phyloP scores from a whole-genome alignment of 1,140 invertebrate genomes.

The Ctenoplectra terminalis region DNA sequence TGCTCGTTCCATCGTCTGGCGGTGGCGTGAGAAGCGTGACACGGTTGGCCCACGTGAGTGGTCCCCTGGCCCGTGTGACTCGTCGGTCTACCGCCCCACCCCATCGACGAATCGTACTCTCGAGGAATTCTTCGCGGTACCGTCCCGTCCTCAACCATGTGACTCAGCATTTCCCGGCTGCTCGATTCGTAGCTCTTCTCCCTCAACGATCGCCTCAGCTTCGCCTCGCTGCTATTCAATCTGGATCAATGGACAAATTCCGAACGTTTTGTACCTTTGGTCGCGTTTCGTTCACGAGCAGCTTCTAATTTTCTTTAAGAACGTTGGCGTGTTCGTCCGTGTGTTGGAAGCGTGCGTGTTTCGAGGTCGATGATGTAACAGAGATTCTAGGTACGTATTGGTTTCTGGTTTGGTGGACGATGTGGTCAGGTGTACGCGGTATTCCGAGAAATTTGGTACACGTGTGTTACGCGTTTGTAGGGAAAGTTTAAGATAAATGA shows the following conservation, averaged over 20 bases:
- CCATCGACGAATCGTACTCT: constrained; percentile 68
- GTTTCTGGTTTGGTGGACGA: too few species aligned
- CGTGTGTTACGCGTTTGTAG: too few species aligned
- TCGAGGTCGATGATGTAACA: too few species aligned
- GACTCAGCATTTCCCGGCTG: constrained; percentile 70
- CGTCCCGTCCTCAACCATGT: constrained; percentile 67
- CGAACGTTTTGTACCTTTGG: not conserved
- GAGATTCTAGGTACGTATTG: too few species aligned
- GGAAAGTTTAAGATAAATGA: too few species aligned
- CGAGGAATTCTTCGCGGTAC: constrained; percentile 68
- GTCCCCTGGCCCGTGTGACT: constrained; percentile 56
- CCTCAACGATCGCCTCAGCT: constrained; percentile 76
- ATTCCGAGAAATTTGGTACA: too few species aligned
- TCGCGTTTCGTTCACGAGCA: not conserved
- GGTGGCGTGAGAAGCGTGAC: constrained; percentile 66
- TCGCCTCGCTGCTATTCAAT: constrained; percentile 64
- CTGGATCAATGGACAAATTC: constrained; percentile 36
- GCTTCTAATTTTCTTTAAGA: too few species aligned
- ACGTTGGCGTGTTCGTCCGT: too few species aligned
- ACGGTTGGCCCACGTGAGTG: constrained; percentile 60
- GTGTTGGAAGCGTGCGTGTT: too few species aligned
- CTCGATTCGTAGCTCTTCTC: constrained; percentile 74
- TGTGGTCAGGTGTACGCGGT: too few species aligned
- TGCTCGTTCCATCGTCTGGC: constrained; percentile 76
- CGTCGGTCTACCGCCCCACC: constrained; percentile 53